Conservation (phyloP, 2,797 vertebrate genomes). For the Rhadinocentrus ornatus region DNA sequence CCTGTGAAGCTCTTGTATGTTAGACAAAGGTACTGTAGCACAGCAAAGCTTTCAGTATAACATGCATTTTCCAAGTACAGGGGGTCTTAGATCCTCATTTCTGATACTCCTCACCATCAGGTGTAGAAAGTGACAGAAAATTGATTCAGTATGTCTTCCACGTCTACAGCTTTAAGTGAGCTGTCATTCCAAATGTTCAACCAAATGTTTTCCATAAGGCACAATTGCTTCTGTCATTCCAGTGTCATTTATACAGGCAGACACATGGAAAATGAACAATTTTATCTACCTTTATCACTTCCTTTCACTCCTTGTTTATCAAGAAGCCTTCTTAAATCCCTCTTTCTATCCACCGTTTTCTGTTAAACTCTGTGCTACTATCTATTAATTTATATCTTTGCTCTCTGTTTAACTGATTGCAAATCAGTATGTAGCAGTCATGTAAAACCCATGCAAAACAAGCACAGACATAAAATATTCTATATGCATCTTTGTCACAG, state of each 20-base stretch:
- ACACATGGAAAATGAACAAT: constrained; percentile 10
- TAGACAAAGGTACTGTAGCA: constrained; percentile 45
- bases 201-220: constrained; percentile 59
- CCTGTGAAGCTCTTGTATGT: constrained; percentile 41
- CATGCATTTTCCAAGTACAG: constrained; percentile 2
- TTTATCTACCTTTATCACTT: constrained; percentile 17
- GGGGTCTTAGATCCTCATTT: constrained; percentile 25
- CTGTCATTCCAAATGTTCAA: constrained; percentile 49
- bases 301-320: constrained; percentile 19
- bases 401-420: constrained; percentile 35
- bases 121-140: constrained; percentile 47
- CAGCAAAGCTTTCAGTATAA: constrained; percentile 36
- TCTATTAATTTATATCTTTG: constrained; percentile 38
- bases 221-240: constrained; percentile 42
- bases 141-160: constrained; percentile 63
- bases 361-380: constrained; percentile 6
- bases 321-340: constrained; percentile 33
- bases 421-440: constrained; percentile 47
- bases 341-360: constrained; percentile 26
- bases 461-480: constrained; percentile 56
- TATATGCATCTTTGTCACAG: constrained; percentile 61
- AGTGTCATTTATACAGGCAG: constrained; percentile 11
- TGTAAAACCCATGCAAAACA: constrained; percentile 54
- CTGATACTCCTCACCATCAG: constrained; percentile 39
- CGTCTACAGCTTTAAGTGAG: constrained; percentile 42